A percentile compares a stretch with the other conserved stretches of the same genome.
Evolutionary conservation across 37 sponge, comb jelly and placozoan genomes (phyloP).

Genomic region (Chondrilla cf. caribensis): DNA sequence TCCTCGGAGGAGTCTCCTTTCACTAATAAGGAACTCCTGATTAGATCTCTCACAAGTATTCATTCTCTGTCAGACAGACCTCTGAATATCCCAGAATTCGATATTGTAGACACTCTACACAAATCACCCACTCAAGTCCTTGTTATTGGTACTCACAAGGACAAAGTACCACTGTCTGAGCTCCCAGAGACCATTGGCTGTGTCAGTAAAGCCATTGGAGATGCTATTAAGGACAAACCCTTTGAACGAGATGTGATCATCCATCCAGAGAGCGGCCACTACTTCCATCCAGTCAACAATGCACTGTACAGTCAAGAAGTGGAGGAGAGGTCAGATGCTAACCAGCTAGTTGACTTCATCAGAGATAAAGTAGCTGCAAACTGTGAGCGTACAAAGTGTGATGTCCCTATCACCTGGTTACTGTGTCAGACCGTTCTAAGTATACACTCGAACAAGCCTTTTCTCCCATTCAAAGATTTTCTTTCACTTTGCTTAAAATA

Average conservation of each 20-base stretch:
- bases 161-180: not conserved
- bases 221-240: not conserved
- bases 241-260: not conserved
- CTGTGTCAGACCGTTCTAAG: constrained; percentile 1
- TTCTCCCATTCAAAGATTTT: not conserved
- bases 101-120: not conserved
- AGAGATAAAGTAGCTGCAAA: not conserved
- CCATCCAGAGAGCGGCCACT: not conserved
- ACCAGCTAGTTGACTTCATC: not conserved
- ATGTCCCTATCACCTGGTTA: not conserved
- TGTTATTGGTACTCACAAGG: not conserved
- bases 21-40: not conserved
- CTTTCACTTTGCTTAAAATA: not conserved
- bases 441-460: not conserved
- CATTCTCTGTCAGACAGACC: not conserved
- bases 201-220: not conserved
- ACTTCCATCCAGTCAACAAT: not conserved
- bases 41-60: not conserved
- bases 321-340: not conserved
- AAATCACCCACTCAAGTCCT: not conserved
- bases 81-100: too few species aligned
- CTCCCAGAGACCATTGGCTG: not conserved
- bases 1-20: not conserved
- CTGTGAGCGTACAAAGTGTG: not conserved
- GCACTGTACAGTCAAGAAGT: not conserved